Evolutionary conservation across 2,888 invertebrate species (phyloP).

Genomic region (Ethmia dodecea): DNA sequence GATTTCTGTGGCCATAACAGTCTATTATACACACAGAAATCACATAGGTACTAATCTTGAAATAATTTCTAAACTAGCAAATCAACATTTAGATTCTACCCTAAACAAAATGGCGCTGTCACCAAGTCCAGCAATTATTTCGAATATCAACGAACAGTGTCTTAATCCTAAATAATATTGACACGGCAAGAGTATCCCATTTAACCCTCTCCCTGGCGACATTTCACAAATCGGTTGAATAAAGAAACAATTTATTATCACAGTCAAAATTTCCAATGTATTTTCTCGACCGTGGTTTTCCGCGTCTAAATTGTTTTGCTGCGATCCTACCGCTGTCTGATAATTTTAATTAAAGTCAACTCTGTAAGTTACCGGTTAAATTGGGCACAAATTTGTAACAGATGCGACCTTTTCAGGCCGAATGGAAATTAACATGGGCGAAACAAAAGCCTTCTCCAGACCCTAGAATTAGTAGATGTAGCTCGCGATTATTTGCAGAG

Average conservation of each 20-base stretch:
- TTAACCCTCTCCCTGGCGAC: too few relatives aligned
- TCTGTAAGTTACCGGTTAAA: slow-evolving; percentile 23
- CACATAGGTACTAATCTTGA: too few relatives aligned
- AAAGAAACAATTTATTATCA: background rate
- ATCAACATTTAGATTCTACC: too few relatives aligned
- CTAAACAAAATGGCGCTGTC: too few relatives aligned
- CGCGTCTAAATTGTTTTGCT: slow-evolving; percentile 4
- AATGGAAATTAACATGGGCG: slow-evolving; percentile 13
- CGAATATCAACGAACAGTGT: too few relatives aligned
- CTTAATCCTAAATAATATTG: too few relatives aligned
- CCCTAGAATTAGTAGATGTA: slow-evolving; percentile 11
- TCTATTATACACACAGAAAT: too few relatives aligned
- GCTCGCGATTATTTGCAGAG: too few relatives aligned
- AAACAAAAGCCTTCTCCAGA: slow-evolving; percentile 9
- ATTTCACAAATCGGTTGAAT: background rate
- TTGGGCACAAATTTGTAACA: slow-evolving; percentile 23
- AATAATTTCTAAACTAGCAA: too few relatives aligned
- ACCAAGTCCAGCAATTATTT: too few relatives aligned
- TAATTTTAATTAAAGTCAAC: slow-evolving; percentile 31
- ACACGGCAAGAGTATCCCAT: too few relatives aligned
- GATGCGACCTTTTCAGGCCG: slow-evolving; percentile 19
- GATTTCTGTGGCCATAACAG: too few relatives aligned
- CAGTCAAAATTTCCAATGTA: background rate
- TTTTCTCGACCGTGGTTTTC: background rate
- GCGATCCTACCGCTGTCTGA: slow-evolving; percentile 16